A percentile compares a stretch with the other conserved stretches of the same genome.
Conservation (phyloP, 2,113 vertebrate species). For the Oreochromis tanganicae region DNA sequence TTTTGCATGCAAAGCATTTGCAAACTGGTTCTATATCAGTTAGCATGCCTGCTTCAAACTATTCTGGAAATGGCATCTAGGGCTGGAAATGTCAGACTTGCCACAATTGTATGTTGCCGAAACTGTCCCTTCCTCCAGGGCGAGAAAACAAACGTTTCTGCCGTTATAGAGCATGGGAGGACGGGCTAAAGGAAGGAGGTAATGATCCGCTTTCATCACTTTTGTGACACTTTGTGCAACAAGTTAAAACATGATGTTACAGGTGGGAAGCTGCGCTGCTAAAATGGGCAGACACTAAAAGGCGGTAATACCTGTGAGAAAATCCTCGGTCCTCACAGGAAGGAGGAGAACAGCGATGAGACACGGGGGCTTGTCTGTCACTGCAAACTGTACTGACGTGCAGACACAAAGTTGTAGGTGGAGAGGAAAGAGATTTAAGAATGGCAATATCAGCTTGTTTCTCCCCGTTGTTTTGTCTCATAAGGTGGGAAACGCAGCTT, state of each 20-base stretch:
- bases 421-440: neutral
- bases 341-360: neutral
- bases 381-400: neutral
- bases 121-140: neutral
- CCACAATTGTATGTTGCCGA: slow-evolving; percentile 24
- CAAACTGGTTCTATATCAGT: neutral
- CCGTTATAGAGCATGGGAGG: neutral
- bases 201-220: neutral
- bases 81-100: neutral
- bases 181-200: neutral
- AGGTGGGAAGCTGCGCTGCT: neutral
- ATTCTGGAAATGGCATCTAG: neutral
- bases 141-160: neutral
- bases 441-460: neutral
- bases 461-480: neutral
- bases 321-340: neutral
- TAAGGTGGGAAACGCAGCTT: neutral
- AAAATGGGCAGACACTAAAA: neutral
- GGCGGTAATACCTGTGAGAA: neutral
- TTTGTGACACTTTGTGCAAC: neutral
- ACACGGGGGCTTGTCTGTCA: neutral
- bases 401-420: neutral
- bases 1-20: neutral
- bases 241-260: neutral
- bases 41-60: neutral